Evolutionary conservation across 1,140 invertebrate species (phyloP).

Genomic region (Drepana arcuata): DNA sequence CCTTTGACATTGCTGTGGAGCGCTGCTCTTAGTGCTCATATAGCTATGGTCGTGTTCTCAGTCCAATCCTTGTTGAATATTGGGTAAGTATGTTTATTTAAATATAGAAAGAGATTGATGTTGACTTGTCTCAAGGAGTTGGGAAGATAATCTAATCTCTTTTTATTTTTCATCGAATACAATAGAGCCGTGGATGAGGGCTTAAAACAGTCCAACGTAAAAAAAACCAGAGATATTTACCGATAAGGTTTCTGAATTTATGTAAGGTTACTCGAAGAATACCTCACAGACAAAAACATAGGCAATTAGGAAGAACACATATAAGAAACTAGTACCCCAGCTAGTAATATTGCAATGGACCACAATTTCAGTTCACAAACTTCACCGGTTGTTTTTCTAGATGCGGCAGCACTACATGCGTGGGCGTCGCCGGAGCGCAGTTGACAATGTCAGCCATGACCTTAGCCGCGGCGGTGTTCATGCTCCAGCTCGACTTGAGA

Average conservation of each 20-base stretch:
- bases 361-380: constrained; percentile 1
- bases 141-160: too few relatives aligned
- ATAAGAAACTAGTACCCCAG: too few relatives aligned
- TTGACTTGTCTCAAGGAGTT: background rate
- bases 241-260: too few relatives aligned
- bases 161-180: too few relatives aligned
- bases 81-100: constrained; percentile 32
- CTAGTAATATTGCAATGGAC: too few relatives aligned
- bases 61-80: constrained; percentile 52
- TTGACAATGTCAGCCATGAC: constrained; percentile 45
- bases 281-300: too few relatives aligned
- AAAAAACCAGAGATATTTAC: too few relatives aligned
- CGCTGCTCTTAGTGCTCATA: constrained; percentile 57
- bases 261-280: too few relatives aligned
- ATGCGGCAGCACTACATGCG: constrained; percentile 48
- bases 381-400: constrained; percentile 16
- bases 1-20: constrained; percentile 69
- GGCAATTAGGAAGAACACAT: too few relatives aligned
- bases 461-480: constrained; percentile 41
- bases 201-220: too few relatives aligned
- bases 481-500: constrained; percentile 49
- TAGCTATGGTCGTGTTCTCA: constrained; percentile 61
- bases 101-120: constrained; percentile 1
- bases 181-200: too few relatives aligned
- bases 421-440: constrained; percentile 51